Conservation (phyloP, 2,888 invertebrate genomes). For the Pristionchus japonicus region DNA sequence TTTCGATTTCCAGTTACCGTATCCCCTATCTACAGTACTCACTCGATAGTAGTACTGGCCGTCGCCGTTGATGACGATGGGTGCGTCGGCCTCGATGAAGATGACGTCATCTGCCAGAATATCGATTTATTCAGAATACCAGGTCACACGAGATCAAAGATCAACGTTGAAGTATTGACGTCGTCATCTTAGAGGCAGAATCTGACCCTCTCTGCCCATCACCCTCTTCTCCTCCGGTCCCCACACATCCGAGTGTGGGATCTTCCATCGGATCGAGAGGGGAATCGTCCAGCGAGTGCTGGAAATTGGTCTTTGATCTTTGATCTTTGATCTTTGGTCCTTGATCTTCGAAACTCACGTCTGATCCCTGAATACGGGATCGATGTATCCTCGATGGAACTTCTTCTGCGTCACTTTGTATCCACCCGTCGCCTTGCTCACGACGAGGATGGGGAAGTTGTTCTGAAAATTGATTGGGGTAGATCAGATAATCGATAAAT, state of each 20-base stretch:
- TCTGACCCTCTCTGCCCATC: neutral
- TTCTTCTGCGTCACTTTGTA: neutral
- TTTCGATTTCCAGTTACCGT: no score
- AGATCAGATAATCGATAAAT: neutral
- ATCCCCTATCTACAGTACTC: neutral
- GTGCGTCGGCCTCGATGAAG: slow-evolving; percentile 11
- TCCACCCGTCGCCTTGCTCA: neutral
- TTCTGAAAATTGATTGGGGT: neutral
- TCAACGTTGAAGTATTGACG: no score
- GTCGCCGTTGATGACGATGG: neutral
- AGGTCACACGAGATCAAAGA: no score
- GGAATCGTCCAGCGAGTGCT: slow-evolving; percentile 31
- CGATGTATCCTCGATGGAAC: slow-evolving; percentile 5
- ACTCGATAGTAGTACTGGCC: slow-evolving; percentile 36
- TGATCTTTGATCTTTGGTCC: neutral
- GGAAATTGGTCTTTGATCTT: neutral
- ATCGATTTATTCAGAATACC: no score
- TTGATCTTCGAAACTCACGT: neutral
- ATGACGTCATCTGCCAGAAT: neutral
- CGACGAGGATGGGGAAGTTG: neutral
- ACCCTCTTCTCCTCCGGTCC: neutral
- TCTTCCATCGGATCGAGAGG: neutral
- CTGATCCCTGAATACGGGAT: neutral
- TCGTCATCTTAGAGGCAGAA: neutral
- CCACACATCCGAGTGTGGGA: neutral